Base-by-base conservation (phyloP, 2,888 invertebrate species). In the Orthosia incerta region DNA sequence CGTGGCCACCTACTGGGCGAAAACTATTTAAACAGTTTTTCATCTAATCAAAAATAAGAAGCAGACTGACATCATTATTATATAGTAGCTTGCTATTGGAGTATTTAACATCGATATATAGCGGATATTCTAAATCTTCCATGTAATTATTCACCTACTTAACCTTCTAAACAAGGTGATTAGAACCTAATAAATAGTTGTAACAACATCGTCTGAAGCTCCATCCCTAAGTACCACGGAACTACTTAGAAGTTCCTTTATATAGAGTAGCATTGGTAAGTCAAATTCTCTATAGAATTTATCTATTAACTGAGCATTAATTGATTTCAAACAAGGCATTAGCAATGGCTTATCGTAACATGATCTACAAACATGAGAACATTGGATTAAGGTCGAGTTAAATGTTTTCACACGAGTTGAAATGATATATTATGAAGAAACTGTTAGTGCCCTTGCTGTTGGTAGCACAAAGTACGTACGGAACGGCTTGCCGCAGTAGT, bases 311-410 rank as follows among this genome's bases (percentile, higher is more conserved):
- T n/a, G 18, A 65, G 53, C 13, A 61, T 53, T 70, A 74, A 80
- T 80, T 55, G 82, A 70, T 75, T 81, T 64, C 57, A 71, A 66
- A 81, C 63, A 80, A 74, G 64, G 12, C 63, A 71, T 77, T 82
- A 65, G 66, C 55, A 57, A 67, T 70, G 13, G 23, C 3, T 67
- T 80, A 81, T 80, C 85, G 60, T 50, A 70, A 84, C 75, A 67
- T 70, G 82, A 80, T 84, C 85, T 84, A 84, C 70, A 80, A 81
- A 81, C 85, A 67, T 63, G 18, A 66, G 65, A 71, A 31, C 85
- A 64, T 69, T 82, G 53, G 23, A 66, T 60, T 62, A 65, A 82
- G 83, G 78, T 56, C 79, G 56, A 20, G 26, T 53, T 59, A 71
- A 70, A 73, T 66, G 26, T 74, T 68, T 80, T 68, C 51, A 74